A percentile compares a stretch with the other conserved stretches of the same genome.
These are phyloP conservation scores for Polymixis lichenea DNA, from an alignment of 2,888 invertebrate species.

Conservation along the genomic window DNA sequence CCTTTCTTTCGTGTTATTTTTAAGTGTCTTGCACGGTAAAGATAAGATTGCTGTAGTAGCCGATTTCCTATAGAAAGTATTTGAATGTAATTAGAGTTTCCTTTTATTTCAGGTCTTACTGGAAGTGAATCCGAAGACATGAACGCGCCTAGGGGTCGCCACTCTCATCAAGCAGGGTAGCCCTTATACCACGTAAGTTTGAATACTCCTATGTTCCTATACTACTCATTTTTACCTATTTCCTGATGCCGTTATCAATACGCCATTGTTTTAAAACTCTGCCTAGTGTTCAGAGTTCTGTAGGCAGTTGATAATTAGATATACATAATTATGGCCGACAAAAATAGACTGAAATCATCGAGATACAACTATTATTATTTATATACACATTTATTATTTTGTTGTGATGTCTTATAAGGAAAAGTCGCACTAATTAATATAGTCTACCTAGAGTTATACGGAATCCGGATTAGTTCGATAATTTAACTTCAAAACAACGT, in stretches of 20 bases:
- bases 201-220: neutral
- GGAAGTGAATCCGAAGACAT: conserved; percentile 79
- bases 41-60: neutral
- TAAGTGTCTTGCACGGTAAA: too few relatives aligned
- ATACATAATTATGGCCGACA: conserved; percentile 3
- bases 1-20: too few relatives aligned
- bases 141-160: conserved; percentile 80
- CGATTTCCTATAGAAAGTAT: neutral
- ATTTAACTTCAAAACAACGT: neutral
- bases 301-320: neutral
- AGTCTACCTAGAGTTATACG: neutral
- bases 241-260: conserved; percentile 1
- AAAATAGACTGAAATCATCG: conserved; percentile 7
- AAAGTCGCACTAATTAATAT: conserved; percentile 1
- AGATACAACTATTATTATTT: conserved; percentile 12
- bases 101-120: conserved; percentile 77
- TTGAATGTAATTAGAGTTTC: conserved; percentile 22
- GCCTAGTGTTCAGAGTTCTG: conserved; percentile 1
- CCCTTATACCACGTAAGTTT: conserved; percentile 78
- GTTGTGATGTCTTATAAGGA: conserved; percentile 23
- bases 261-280: neutral
- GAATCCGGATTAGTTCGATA: neutral
- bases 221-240: neutral
- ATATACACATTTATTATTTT: conserved; percentile 13
- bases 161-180: conserved; percentile 88